Conservation (phyloP, 2,113 vertebrate species). For the Pseudorhombus dupliciocellatus region DNA sequence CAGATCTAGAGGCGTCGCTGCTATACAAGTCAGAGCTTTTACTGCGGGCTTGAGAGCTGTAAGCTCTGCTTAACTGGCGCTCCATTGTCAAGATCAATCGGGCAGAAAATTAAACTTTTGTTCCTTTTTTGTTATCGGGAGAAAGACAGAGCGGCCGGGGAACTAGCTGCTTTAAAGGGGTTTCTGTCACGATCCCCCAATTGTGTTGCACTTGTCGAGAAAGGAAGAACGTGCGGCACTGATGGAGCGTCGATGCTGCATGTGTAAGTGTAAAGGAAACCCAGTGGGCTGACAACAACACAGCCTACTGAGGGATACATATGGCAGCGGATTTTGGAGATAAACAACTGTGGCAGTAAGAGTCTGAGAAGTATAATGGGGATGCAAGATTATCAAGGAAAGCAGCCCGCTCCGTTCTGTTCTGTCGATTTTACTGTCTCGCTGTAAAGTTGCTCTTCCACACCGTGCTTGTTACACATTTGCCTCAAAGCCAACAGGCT, state of each 20-base stretch:
- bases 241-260: background rate
- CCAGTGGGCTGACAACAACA: conserved; percentile 9
- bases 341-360: background rate
- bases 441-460: conserved; percentile 4
- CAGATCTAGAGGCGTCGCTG: conserved; percentile 8
- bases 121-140: conserved; percentile 34
- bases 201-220: background rate
- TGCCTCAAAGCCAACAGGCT: conserved; percentile 27
- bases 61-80: conserved; percentile 21
- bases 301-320: background rate
- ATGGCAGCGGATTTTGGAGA: background rate
- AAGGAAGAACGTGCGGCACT: background rate
- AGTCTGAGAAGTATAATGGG: background rate
- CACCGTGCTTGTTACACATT: conserved; percentile 20
- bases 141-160: background rate
- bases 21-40: conserved; percentile 8
- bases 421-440: conserved; percentile 3
- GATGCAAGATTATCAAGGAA: background rate
- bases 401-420: background rate
- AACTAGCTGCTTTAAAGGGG: conserved; percentile 18
- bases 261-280: background rate
- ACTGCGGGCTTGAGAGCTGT: conserved; percentile 18
- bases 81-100: conserved; percentile 31
- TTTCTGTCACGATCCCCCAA: conserved; percentile 11
- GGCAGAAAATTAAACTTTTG: conserved; percentile 56